Evolutionary conservation across 2,888 invertebrate genomes (phyloP), one percentile per base, ranked within the genome.

Genomic region (Lamellibrachia columna): DNA sequence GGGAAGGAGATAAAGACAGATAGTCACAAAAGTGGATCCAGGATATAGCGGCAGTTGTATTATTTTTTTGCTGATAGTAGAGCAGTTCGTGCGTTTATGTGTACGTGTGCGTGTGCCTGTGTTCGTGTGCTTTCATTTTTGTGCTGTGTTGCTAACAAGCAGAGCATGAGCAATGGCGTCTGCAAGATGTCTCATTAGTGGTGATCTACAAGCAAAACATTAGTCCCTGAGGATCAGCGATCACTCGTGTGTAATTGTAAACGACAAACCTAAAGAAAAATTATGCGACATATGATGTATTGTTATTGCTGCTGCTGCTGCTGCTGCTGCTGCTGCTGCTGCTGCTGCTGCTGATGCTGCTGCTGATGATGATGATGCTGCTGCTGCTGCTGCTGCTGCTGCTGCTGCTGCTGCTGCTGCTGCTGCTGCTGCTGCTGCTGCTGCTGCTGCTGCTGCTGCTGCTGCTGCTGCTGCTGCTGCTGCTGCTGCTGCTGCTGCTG

Each of bases 361-460:
- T 40, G 40, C 40, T 40, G 40, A 0, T 40, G 40, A 0, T 40
- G 40, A 0, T 40, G 40, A 0, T 40, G 40, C 40, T 40, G 40
- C 40, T 40, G n/a, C 91, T 91, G 22, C 91, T 91, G 22, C 91
- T 91, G 22, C 6, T 53, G 91, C 15, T 6, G 11, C 3, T 6
- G 53, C 53, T 91, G 22, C 91, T 52, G 53, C 7, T 52, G 91
- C 11, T 53, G 52, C 4, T 91, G 91, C 53, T 40, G 91, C 53
- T 91, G 1, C 53, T 91, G 91, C 53, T 91, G 53, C 11, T 53
- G 52, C 15, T 93, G 93, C 75, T 92, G 40, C 40, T n/a, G n/a
- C n/a, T n/a, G n/a, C n/a, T n/a, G n/a, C n/a, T n/a, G n/a, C n/a
- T n/a, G n/a, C n/a, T n/a, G n/a, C n/a, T n/a, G n/a, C n/a, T n/a